Base-by-base conservation (phyloP, 2,113 vertebrate genomes). In the Sigmodon hispidus region DNA sequence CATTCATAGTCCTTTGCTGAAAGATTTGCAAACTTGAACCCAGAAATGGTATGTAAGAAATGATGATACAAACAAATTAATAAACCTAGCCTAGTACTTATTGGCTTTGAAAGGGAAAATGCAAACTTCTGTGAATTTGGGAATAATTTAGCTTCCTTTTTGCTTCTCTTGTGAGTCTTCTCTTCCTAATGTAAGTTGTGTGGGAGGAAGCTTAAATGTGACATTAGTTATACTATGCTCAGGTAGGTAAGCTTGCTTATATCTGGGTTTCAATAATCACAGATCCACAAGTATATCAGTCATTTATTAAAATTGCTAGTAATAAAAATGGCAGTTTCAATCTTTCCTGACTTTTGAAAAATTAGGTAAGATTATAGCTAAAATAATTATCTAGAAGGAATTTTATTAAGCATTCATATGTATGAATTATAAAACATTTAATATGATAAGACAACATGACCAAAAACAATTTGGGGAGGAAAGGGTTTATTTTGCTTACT, bases 301-400 rank as follows among this genome's bases (percentile, higher is more conserved):
- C 55, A 50, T 31, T 72, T 72, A 61, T 65, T 48, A 83, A 19
- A 45, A n/a, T 84, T 65, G 57, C 55, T 48, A 76, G 19, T 63
- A 63, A 43, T 40, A 80, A 83, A 69, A 24, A 43, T 79, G 15
- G 4, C 36, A 22, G 48, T 48, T 85, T 85, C 45, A 84, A 63
- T 61, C n/a, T 83, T 61, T 83, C 57, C 61, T 24, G 43, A 16
- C 24, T 43, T 43, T 61, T 83, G 80, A 43, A 59, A 40, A 26
- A 26, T 16, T 57, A 21, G 6, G 34, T 75, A 81, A 61, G 70
- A 81, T 50, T 92, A 48, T 75, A 72, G 36, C 34, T 63, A 55
- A 93, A 93, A 70, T 80, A 48, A 55, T 93, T 93, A 73, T 73
- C 4, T 73, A 73, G n/a, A 80, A 95, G 73, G n/a, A 95, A 93